A percentile compares a stretch with the other conserved stretches of the same genome.
Conservation (phyloP, 2,797 vertebrate genomes). For the Strix occidentalis region DNA sequence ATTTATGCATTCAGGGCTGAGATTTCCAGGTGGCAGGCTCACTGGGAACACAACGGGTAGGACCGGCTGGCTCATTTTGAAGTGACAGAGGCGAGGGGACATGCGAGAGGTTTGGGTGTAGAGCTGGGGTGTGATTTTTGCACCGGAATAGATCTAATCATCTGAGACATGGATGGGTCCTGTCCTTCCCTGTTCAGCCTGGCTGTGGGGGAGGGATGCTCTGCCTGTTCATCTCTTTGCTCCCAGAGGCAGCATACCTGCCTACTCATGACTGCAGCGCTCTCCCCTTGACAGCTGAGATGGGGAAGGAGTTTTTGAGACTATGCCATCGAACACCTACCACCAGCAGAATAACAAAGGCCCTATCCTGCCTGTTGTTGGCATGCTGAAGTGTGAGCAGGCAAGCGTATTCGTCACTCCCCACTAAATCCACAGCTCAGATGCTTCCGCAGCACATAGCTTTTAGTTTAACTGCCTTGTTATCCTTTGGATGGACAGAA, state of each 20-base stretch:
- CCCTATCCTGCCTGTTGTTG: not conserved
- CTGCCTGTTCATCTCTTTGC: not conserved
- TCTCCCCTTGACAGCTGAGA: constrained; percentile 2
- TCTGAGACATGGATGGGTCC: not conserved
- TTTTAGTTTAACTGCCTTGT: constrained; percentile 31
- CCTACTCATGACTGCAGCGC: not conserved
- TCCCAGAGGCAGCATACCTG: not conserved
- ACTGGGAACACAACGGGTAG: not conserved
- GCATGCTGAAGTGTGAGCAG: not conserved
- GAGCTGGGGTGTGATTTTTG: not conserved
- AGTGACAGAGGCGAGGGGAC: not conserved
- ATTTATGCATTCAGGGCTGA: not conserved
- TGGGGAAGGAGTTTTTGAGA: not conserved
- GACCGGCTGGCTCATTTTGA: not conserved
- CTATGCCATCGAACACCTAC: not conserved
- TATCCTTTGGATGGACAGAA: constrained; percentile 1
- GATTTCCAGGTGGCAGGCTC: not conserved
- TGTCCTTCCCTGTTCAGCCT: not conserved
- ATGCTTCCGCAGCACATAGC: not conserved
- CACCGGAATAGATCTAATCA: not conserved
- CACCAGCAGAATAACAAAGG: not conserved
- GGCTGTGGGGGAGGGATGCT: not conserved
- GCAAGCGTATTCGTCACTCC: not conserved
- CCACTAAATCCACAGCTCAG: not conserved
- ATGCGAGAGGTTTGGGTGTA: fast-evolving